These are phyloP conservation scores for Pammene fasciana DNA, from an alignment of 2,888 invertebrate genomes.

Conservation along the genomic window DNA sequence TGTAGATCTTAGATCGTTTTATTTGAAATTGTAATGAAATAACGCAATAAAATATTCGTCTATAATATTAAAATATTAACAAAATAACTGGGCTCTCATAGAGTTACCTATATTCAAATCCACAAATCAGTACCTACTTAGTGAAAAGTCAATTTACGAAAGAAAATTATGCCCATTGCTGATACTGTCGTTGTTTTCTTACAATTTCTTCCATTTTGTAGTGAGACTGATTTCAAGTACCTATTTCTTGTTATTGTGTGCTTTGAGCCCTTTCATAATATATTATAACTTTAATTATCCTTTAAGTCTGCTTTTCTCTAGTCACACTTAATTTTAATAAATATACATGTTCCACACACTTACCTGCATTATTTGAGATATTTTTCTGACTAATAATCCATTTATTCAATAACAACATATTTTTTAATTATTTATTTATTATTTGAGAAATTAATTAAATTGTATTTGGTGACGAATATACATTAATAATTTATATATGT, in stretches of 20 bases:
- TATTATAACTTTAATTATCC: not conserved
- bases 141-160: slow-evolving; percentile 14
- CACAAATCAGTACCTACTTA: not conserved
- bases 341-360: no score
- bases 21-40: slow-evolving; percentile 54
- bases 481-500: slow-evolving; percentile 34
- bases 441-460: not conserved
- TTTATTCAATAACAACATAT: no score
- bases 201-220: slow-evolving; percentile 27
- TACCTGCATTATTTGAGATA: no score
- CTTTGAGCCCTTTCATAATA: slow-evolving; percentile 20
- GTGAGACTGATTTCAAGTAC: slow-evolving; percentile 26
- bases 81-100: not conserved
- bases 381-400: no score
- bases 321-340: not conserved
- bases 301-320: not conserved
- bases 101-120: not conserved
- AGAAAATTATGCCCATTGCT: not conserved
- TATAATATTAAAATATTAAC: not conserved
- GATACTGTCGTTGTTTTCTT: not conserved
- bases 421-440: not conserved
- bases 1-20: slow-evolving; percentile 63
- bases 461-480: slow-evolving; percentile 2
- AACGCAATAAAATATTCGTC: slow-evolving; percentile 5
- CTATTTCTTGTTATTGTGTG: slow-evolving; percentile 12